Conservation (phyloP, 2,113 vertebrate species). For the Neogobius melanostomus region DNA sequence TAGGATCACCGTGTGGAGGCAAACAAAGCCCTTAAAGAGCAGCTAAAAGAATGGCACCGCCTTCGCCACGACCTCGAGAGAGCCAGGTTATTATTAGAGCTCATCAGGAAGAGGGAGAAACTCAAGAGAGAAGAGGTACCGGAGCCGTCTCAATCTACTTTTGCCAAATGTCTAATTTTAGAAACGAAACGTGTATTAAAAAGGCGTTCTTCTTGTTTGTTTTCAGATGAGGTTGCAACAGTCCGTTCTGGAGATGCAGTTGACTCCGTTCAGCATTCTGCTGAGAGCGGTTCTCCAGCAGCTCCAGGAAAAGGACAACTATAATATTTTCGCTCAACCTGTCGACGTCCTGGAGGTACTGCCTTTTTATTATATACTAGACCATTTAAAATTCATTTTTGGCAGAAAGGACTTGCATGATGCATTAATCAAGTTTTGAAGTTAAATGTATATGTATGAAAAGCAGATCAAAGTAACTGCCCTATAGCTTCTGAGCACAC, state of each 20-base stretch:
- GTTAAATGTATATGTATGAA: too few relatives aligned
- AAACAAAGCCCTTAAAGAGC: constrained; percentile 87
- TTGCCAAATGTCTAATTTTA: not conserved
- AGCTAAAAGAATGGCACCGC: constrained; percentile 96
- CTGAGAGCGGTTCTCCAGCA: constrained; percentile 88
- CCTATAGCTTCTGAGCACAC: too few relatives aligned
- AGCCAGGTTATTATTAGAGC: constrained; percentile 90
- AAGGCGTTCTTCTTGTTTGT: not conserved
- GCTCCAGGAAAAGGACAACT: constrained; percentile 94
- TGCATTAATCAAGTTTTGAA: too few relatives aligned
- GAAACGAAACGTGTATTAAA: not conserved
- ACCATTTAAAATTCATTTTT: not conserved
- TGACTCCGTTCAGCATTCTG: constrained; percentile 90
- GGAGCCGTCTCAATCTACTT: not conserved
- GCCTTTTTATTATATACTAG: not conserved
- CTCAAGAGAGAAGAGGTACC: constrained; percentile 95
- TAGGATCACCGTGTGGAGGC: constrained; percentile 84
- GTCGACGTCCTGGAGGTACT: constrained; percentile 91
- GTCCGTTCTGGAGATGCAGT: constrained; percentile 88
- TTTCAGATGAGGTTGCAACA: constrained; percentile 92
- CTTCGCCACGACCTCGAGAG: constrained; percentile 96
- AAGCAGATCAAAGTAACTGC: too few relatives aligned
- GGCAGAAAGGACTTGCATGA: too few relatives aligned
- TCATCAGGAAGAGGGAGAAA: constrained; percentile 97
- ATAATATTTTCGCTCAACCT: constrained; percentile 90